Evolutionary conservation across 2,113 vertebrate genomes (phyloP).

Genomic region (Petromus typicus): DNA sequence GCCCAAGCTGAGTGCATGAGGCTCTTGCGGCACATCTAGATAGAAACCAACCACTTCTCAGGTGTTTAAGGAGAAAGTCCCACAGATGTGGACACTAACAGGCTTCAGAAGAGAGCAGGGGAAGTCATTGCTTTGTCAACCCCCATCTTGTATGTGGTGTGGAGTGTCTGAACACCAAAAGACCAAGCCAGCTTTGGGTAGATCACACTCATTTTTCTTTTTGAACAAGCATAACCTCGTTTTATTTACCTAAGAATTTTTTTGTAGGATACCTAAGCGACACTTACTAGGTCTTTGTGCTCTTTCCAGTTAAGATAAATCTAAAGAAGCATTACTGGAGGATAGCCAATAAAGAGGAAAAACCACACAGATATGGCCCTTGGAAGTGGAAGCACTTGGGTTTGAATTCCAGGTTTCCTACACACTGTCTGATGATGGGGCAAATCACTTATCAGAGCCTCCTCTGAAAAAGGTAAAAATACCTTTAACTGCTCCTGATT

Average conservation of each 20-base stretch:
- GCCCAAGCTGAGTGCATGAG: background rate
- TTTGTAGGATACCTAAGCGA: background rate
- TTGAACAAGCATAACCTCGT: background rate
- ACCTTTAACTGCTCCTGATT: background rate
- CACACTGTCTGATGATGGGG: background rate
- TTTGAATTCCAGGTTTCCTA: background rate
- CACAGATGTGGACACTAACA: background rate
- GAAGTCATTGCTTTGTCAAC: background rate
- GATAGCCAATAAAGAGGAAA: background rate
- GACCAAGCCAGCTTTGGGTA: background rate
- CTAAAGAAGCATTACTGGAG: background rate
- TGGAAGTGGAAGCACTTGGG: background rate
- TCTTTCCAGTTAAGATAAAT: background rate
- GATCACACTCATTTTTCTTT: background rate
- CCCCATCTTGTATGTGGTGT: background rate
- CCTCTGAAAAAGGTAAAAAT: background rate
- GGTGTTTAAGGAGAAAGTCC: background rate
- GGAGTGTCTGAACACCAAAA: background rate
- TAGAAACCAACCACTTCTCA: background rate
- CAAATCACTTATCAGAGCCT: background rate
- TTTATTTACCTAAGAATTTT: background rate
- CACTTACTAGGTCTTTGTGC: background rate
- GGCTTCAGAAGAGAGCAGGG: background rate
- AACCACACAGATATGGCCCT: background rate
- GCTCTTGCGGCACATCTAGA: background rate